A percentile compares a stretch with the other conserved stretches of the same genome.
Conservation (phyloP, 2,797 vertebrate genomes). For the Hirundo rustica region DNA sequence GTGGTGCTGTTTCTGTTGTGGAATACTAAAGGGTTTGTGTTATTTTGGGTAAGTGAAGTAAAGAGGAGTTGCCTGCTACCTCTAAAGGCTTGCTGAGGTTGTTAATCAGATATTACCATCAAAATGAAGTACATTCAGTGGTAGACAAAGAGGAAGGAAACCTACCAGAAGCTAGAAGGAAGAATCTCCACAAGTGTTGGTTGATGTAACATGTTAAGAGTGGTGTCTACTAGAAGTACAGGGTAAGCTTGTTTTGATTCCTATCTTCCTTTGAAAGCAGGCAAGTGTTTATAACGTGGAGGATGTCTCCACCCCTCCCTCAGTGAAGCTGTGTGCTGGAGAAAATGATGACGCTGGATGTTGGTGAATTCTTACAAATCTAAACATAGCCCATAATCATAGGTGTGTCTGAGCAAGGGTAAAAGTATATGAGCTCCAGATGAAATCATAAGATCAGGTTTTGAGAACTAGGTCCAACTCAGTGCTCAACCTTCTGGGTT, state of each 20-base stretch:
- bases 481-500: neutral
- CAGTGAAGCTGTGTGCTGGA: neutral
- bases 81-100: neutral
- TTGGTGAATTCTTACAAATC: slow-evolving; percentile 7
- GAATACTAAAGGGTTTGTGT: neutral
- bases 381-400: neutral
- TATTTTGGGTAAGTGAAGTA: neutral
- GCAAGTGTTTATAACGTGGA: neutral
- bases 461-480: neutral
- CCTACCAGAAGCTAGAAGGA: neutral
- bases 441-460: neutral
- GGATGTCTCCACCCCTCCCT: neutral
- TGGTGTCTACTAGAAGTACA: neutral
- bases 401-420: slow-evolving; percentile 22
- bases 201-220: neutral
- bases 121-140: neutral
- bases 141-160: slow-evolving; percentile 6
- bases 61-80: neutral
- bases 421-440: neutral
- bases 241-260: slow-evolving; percentile 37
- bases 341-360: neutral
- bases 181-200: neutral
- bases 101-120: neutral
- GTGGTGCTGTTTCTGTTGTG: neutral
- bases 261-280: slow-evolving; percentile 1